Evolutionary conservation across 2,113 vertebrate genomes (phyloP), one percentile per base, ranked within the genome.

Genomic region (Cyprinodon brontotheroides): DNA sequence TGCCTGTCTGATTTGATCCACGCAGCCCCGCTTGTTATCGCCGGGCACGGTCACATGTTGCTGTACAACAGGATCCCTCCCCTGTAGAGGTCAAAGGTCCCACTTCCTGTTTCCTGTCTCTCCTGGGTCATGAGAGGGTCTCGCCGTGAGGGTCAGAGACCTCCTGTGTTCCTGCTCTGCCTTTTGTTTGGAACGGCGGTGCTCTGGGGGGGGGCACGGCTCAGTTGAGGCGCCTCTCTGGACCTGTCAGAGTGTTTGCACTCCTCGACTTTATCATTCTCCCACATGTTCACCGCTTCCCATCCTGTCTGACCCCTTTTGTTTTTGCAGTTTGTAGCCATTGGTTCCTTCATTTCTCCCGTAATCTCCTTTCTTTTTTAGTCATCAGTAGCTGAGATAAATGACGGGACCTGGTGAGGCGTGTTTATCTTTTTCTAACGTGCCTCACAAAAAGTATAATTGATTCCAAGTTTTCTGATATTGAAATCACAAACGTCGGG

Each of bases 71-170:
- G 50, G 79, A 89, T 69, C 80, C 77, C 73, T 70, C 74, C 77
- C 61, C 76, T 62, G 13, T 40, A 77, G 40, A 83, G 93, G 92
- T 91, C 91, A 93, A 72, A 74, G 92, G 91, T 92, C 93, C 75
- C 78, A 90, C 91, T 95, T 94, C 94, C 94, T 93, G 93, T 94
- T 94, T 95, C 94, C 93, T 93, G 93, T 93, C 85, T 89, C 80
- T 78, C 76, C 84, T 80, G 78, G 93, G 92, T 94, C 94, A 92
- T 89, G 82, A 92, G 78, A 89, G 89, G 93, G 93, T 92, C 92
- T 93, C 75, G 74, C 78, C 66, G 71, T 48, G 78, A 91, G 92
- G 90, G 89, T 93, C 91, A 81, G 48, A 75, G 82, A 91, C 86
- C 92, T 90, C 82, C 88, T 84, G 83, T 80, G 86, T 89, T 91